Percentiles rank a stretch among this genome's conserved stretches.
These are phyloP conservation scores for Bucorvus abyssinicus DNA, from an alignment of 2,797 vertebrate genomes.

Conservation along the genomic window DNA sequence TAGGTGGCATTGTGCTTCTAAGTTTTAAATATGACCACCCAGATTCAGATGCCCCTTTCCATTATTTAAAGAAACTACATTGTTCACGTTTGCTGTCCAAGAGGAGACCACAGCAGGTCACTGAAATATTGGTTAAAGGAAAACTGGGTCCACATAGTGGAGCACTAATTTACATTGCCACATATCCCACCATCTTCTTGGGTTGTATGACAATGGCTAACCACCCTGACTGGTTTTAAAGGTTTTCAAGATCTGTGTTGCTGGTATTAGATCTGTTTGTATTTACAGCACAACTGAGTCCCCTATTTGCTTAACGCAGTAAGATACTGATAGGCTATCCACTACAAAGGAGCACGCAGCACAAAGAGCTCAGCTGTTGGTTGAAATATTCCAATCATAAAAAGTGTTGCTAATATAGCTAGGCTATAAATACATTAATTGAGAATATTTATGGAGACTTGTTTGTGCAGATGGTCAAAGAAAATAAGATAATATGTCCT, in stretches of 20 bases:
- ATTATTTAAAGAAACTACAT: neutral
- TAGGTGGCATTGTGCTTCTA: neutral
- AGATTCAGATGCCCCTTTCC: neutral
- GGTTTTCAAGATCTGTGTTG: neutral
- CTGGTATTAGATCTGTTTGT: slow-evolving; percentile 5
- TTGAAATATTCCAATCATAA: slow-evolving; percentile 10
- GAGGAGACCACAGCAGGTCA: neutral
- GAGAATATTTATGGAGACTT: slow-evolving; percentile 37
- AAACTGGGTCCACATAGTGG: neutral
- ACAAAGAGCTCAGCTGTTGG: slow-evolving; percentile 31
- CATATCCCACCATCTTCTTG: neutral
- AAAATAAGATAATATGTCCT: slow-evolving; percentile 14
- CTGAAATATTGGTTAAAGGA: neutral
- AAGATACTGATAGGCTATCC: neutral
- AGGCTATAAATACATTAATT: slow-evolving; percentile 25
- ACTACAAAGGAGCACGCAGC: neutral
- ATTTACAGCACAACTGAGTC: neutral
- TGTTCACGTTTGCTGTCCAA: neutral
- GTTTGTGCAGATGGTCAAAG: slow-evolving; percentile 15
- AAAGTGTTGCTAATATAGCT: slow-evolving; percentile 40
- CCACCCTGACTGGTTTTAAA: neutral
- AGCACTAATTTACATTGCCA: neutral
- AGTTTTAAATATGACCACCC: neutral
- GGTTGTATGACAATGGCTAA: neutral
- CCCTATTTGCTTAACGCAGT: neutral